Evolutionary conservation across 2,888 invertebrate genomes (phyloP).

Genomic region (Plemyria rubiginata): DNA sequence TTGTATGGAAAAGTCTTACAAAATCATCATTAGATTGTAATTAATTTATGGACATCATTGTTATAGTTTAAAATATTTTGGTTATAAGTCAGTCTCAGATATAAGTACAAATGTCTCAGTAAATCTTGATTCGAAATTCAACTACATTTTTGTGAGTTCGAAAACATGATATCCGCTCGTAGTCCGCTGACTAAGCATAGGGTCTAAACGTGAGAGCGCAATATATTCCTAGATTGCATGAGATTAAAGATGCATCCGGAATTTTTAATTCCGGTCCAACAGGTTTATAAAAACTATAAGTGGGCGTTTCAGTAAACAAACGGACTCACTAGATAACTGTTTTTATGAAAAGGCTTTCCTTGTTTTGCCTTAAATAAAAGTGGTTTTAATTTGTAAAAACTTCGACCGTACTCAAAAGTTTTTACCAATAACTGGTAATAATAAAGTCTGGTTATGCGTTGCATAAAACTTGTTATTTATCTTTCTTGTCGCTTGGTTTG

Average conservation of each 20-base stretch:
- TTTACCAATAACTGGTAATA: not conserved
- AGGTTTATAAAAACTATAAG: slow-evolving; percentile 33
- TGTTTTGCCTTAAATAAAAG: slow-evolving; percentile 14
- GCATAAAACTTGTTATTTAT: too few species aligned
- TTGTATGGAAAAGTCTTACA: too few species aligned
- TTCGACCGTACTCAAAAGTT: not conserved
- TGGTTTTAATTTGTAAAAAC: slow-evolving; percentile 6
- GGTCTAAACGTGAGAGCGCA: slow-evolving; percentile 17
- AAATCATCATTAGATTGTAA: too few species aligned
- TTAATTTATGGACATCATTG: too few species aligned
- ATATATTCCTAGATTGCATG: slow-evolving; percentile 27
- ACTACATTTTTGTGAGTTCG: too few species aligned
- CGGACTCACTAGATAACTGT: slow-evolving; percentile 26
- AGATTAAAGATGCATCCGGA: slow-evolving; percentile 37
- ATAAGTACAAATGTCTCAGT: too few species aligned
- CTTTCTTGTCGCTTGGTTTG: too few species aligned
- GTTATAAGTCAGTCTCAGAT: too few species aligned
- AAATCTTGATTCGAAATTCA: too few species aligned
- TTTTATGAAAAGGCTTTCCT: slow-evolving; percentile 24
- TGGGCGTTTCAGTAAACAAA: slow-evolving; percentile 39
- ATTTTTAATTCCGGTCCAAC: slow-evolving; percentile 35
- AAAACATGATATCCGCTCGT: not conserved
- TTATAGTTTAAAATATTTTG: too few species aligned
- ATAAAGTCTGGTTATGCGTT: not conserved
- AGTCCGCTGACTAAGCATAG: slow-evolving; percentile 12